Base-by-base conservation (phyloP, 2,888 invertebrate species). In the Isotomurus palustris region DNA sequence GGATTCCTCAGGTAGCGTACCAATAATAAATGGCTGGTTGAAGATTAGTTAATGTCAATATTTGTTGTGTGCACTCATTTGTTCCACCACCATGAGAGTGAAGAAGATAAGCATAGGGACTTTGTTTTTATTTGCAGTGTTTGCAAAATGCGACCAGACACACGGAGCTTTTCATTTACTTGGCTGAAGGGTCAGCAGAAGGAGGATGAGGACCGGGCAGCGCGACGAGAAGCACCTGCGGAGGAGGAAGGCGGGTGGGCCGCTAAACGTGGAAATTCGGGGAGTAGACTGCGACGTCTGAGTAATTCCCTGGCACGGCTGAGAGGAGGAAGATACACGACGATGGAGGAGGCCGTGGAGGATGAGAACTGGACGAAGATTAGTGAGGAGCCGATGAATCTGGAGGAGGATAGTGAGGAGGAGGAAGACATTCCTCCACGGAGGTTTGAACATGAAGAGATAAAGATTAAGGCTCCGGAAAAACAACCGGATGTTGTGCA, bases 121-220 rank as follows among this genome's bases (percentile, higher is more conserved):
- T n/a, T n/a, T n/a, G n/a, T n/a, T n/a, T n/a, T n/a, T n/a, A n/a
- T n/a, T n/a, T n/a, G n/a, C n/a, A n/a, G n/a, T n/a, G n/a, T n/a
- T n/a, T n/a, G n/a, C n/a, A 57, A 36, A 44, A 70, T 70, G 70
- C 45, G 69, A 40, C 69, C 70, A 6, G 70, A 71, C 51, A 66
- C 66, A 21, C 55, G 69, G 53, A 72, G 72, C 55, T 65, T 67
- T 29, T 71, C 71, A 0, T 72, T 72, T 49, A 71, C 71, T 8
- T 72, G 70, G 67, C 53, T 65, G 19, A 51, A 61, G n/a, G 66
- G 64, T 6, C 66, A 64, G 47, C 40, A 47, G 28, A 25, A 19
- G 35, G 22, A 38, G 44, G 8, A 17, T 43, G 41, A 28, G 12
- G 21, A 19, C 32, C 22, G 25, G 48, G 28, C 28, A 38, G 24